Evolutionary conservation across 2,113 vertebrate genomes (phyloP), one percentile per base, ranked within the genome.

Genomic region (Caloenas nicobarica): DNA sequence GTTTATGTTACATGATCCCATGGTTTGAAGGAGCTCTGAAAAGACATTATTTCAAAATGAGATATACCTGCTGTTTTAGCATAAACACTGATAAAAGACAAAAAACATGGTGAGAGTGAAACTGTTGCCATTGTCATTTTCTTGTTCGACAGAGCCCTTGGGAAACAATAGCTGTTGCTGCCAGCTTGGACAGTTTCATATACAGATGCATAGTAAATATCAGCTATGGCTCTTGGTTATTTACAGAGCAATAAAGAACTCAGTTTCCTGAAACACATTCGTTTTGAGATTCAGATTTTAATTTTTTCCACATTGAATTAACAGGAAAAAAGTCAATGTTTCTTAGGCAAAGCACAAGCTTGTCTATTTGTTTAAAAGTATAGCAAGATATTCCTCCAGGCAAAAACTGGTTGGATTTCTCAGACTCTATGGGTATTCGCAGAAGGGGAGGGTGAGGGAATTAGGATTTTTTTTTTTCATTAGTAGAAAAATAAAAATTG

Each of bases 121-220:
- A 69, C 40, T 53, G 48, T 18, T 88, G 15, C 31, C 66, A 10
- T 70, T 95, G 68, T 86, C 6, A 15, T 88, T 89, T 93, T 86
- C 38, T 76, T 86, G 44, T 77, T 91, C 19, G 7, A 60, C 24
- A 42, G 5, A 11, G 12, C 40, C 44, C 10, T 84, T 86, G 83
- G 91, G 89, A 95, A 91, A 70, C 36, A 68, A 46, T 38, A 91
- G n/a, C 65, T 90, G 38, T 91, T 92, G 73, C 40, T 73, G 48
- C 89, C 64, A 50, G n/a, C 54, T 90, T 44, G 11, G 28, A 16
- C 48, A 51, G 34, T 53, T 76, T 36, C 25, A 40, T 58, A 14
- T 76, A 14, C 11, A 78, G 38, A 28, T 33, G 21, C 38, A 38
- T 16, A 60, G 28, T 51, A 86, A 89, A 53, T 76, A 86, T 22